A percentile compares a stretch with the other conserved stretches of the same genome.
Evolutionary conservation across 2,888 invertebrate genomes (phyloP).

Genomic region (Ennomos fuscantarius): DNA sequence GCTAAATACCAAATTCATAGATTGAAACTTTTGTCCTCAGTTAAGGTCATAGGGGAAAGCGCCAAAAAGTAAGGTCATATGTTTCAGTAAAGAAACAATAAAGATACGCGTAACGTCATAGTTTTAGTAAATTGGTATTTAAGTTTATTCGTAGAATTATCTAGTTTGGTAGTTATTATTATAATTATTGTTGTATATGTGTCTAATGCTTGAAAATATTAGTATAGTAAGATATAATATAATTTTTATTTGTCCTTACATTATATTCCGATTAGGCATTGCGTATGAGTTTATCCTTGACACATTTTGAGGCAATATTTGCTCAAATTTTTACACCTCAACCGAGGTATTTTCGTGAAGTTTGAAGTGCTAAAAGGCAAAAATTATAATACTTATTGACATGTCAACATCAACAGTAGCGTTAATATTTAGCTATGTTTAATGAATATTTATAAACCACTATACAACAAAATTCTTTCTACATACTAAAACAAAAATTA

Average conservation of each 20-base stretch:
- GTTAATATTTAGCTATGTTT: conserved; percentile 1
- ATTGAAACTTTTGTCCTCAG: not conserved
- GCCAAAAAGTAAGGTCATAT: conserved; percentile 7
- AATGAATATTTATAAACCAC: not conserved
- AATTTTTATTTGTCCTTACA: no score
- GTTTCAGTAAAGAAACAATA: not conserved
- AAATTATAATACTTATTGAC: not conserved
- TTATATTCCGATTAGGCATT: not conserved
- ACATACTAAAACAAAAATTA: no score
- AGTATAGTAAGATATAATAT: no score
- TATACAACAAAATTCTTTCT: no score
- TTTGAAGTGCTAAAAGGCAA: conserved; percentile 13
- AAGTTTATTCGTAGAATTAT: no score
- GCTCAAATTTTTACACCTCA: conserved; percentile 39
- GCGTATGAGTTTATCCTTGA: conserved; percentile 35
- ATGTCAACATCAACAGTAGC: conserved; percentile 3
- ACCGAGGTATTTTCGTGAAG: not conserved
- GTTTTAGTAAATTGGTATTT: no score
- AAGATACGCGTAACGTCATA: conserved; percentile 11
- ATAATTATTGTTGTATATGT: no score
- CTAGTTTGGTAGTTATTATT: no score
- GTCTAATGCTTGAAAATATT: no score
- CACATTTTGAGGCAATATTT: conserved; percentile 45
- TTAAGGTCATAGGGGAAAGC: conserved; percentile 18
- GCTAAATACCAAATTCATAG: not conserved